Base-by-base conservation (phyloP, 2,113 vertebrate genomes). In the Promerops cafer region DNA sequence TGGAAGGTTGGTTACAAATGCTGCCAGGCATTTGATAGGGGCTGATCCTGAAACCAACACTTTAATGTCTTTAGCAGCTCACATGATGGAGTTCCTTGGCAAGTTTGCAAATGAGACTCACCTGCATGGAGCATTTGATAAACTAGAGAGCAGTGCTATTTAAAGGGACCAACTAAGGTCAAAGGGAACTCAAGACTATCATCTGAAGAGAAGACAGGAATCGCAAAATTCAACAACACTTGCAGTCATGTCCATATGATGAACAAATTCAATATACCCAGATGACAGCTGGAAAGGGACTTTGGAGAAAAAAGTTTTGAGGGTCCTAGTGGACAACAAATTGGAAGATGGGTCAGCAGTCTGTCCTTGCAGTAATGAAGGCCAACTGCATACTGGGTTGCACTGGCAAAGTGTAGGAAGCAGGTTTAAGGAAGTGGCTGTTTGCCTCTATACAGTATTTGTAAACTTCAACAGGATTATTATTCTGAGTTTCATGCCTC, bases 111-210 rank as follows among this genome's bases (percentile, higher is more conserved):
- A 63, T 14, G 10, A 44, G 6, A 35, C 9, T 49, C 30, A 53
- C 4, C 3, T 64, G 4, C n/a, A 8, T 7, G 7, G 11, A 83
- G 6, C 0, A 1, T 11, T 3, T 37, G 39, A 50, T 59, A 53
- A 84, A 57, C 27, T 30, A 27, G n/a, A 87, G 4, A 49, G 13
- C 5, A 74, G 18, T 23, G 11, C 13, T 59, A 19, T 47, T 82
- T 23, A 61, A n/a, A 71, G 30, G 11, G 8, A 47, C 19, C 9
- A 23, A 1, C 4, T 42, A 31, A 21, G 20, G 24, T 35, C 49
- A 69, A 82, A 82, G 18, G 6, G 8, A 64, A 4, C 10, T 72
- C 22, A 37, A 21, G 16, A 23, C 33, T 54, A 10, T 30, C 31
- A 35, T 33, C 14, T 72, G 27, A 49, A 30, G 9, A 19, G 10